Evolutionary conservation across 2,113 vertebrate genomes (phyloP), one percentile per base, ranked within the genome.

Genomic region (Cettia cetti): DNA sequence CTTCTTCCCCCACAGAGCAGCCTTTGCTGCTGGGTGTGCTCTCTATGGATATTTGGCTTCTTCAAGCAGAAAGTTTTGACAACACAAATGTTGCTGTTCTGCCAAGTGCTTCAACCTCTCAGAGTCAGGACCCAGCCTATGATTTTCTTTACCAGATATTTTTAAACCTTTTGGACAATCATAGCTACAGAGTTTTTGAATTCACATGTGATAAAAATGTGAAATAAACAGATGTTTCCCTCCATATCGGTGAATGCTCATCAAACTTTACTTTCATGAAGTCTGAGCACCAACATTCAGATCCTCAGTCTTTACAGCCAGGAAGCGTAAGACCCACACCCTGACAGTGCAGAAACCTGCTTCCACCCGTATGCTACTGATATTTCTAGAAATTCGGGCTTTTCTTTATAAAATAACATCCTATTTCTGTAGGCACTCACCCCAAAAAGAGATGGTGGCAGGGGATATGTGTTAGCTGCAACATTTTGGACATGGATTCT

Each of bases 281-380:
- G 23, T 35, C 40, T 47, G 71, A 89, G 57, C n/a, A 68, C 22
- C 24, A 40, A 11, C 10, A 42, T 44, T 56, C 27, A 60, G 20
- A 31, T 68, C 21, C 28, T 84, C 24, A 28, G 47, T 40, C 40
- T 81, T 84, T 68, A 54, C 11, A 49, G 17, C 5, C 59, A 66
- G 18, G 22, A 64, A 6, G 2, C 26, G n/a, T 5, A 27, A 80
- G 9, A 37, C 5, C 10, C n/a, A 66, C 1, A 5, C 15, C 30
- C 42, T 50, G 19, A 61, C 3, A 40, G 15, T 3, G 8, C 40
- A 79, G 26, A 45, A 15, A 4, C 28, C 47, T 74, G 18, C 35
- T 69, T 64, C 18, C 0, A 1, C 11, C 7, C 7, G 28, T 39
- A 40, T 0, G 0, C 7, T 63, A 11, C 26, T 66, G 15, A 28